Evolutionary conservation across 2,888 invertebrate species (phyloP).

Genomic region (Criorhina ranunculi): DNA sequence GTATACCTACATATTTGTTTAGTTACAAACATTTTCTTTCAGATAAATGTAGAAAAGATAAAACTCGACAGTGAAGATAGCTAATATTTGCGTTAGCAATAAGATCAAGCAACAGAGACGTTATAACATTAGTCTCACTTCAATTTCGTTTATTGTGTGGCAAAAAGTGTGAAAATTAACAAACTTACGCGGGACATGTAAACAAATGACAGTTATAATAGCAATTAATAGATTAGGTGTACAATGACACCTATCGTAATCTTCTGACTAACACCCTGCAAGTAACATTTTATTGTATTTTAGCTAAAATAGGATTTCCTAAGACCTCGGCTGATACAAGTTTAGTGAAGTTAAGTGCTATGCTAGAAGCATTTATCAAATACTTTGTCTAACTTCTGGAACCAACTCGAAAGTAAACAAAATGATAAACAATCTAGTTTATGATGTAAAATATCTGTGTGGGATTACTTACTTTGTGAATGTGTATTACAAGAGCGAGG

Average conservation of each 20-base stretch:
- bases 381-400: neutral
- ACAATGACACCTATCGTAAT: neutral
- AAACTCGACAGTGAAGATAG: neutral
- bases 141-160: neutral
- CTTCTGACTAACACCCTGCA: neutral
- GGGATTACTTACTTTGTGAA: neutral
- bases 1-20: too few relatives aligned
- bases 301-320: too few relatives aligned
- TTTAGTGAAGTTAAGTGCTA: too few relatives aligned
- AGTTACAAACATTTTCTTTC: too few relatives aligned
- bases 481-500: neutral
- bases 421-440: neutral
- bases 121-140: neutral
- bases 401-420: neutral
- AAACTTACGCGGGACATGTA: too few relatives aligned
- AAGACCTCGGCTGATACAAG: too few relatives aligned
- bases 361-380: neutral
- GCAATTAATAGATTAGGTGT: neutral
- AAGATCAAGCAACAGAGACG: neutral
- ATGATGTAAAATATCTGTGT: neutral
- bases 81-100: neutral
- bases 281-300: too few relatives aligned
- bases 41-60: neutral
- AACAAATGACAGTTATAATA: neutral
- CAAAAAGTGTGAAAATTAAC: conserved; percentile 1